A percentile compares a stretch with the other conserved stretches of the same genome.
Conservation (phyloP, 2,888 invertebrate species). For the Aphodius sticticus region DNA sequence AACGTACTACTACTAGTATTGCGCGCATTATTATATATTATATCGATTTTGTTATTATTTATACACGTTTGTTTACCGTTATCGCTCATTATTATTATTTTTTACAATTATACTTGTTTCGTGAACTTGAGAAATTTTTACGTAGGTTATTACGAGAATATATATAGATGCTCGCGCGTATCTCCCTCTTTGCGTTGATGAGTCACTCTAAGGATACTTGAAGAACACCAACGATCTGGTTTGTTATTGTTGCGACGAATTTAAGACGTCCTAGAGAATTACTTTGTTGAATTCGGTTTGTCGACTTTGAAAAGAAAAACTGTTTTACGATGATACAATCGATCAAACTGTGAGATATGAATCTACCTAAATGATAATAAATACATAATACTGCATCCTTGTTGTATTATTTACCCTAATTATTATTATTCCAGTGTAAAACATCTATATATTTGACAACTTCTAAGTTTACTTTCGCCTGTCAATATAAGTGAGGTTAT, state of each 20-base stretch:
- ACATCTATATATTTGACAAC: too few species aligned
- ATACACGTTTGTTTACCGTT: slow-evolving; percentile 24
- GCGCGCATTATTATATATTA: slow-evolving; percentile 16
- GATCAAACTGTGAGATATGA: slow-evolving; percentile 25
- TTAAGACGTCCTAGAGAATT: slow-evolving; percentile 8
- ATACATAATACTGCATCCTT: background rate
- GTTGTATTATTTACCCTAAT: background rate
- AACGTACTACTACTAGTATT: background rate
- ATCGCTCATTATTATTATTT: slow-evolving; percentile 24
- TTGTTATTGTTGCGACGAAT: slow-evolving; percentile 48
- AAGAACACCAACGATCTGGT: slow-evolving; percentile 37
- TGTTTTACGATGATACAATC: slow-evolving; percentile 22
- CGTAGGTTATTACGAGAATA: slow-evolving; percentile 4
- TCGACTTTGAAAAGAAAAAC: slow-evolving; percentile 18
- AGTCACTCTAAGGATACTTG: slow-evolving; percentile 25
- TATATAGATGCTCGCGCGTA: background rate
- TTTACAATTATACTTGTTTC: slow-evolving; percentile 14
- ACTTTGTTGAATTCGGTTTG: slow-evolving; percentile 15
- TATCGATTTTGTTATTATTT: slow-evolving; percentile 9
- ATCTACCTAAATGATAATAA: slow-evolving; percentile 27
- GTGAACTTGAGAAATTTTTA: slow-evolving; percentile 14
- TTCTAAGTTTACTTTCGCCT: too few species aligned
- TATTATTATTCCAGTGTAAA: background rate
- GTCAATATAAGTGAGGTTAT: too few species aligned
- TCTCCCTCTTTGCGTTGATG: slow-evolving; percentile 10